phyloP scores from a whole-genome alignment of 2,113 vertebrate genomes.

The Rhea pennata region DNA sequence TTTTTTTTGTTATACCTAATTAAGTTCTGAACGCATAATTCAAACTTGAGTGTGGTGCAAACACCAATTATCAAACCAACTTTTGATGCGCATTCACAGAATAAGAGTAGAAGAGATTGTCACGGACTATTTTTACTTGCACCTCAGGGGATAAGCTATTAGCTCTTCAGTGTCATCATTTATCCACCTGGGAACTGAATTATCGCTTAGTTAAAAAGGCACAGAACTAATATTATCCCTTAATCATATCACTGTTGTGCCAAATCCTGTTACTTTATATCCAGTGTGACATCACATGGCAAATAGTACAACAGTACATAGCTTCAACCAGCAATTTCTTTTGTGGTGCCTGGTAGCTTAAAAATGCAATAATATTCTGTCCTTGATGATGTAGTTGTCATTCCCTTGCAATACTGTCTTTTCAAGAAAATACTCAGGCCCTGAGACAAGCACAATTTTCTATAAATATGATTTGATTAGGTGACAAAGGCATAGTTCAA shows the following conservation, averaged over 20 bases:
- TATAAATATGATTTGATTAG: constrained; percentile 11
- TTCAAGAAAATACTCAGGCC: neutral
- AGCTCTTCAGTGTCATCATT: neutral
- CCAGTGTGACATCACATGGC: neutral
- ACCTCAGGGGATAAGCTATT: neutral
- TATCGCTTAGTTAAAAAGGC: neutral
- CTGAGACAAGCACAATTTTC: neutral
- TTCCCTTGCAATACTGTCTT: neutral
- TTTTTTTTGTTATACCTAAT: neutral
- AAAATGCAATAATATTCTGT: neutral
- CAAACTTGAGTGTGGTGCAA: neutral
- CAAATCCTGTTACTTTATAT: neutral
- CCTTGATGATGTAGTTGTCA: constrained; percentile 1
- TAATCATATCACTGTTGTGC: neutral
- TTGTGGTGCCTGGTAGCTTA: neutral
- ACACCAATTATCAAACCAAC: neutral
- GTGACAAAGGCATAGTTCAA: neutral
- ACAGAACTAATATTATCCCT: neutral
- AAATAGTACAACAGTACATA: neutral
- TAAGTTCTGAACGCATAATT: neutral
- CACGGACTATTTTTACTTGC: neutral
- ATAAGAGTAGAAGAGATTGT: neutral
- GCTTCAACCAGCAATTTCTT: neutral
- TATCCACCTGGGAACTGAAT: neutral
- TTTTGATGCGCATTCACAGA: neutral